A percentile compares a stretch with the other conserved stretches of the same genome.
phyloP scores from a whole-genome alignment of 2,113 vertebrate species.

The Cololabis saira region DNA sequence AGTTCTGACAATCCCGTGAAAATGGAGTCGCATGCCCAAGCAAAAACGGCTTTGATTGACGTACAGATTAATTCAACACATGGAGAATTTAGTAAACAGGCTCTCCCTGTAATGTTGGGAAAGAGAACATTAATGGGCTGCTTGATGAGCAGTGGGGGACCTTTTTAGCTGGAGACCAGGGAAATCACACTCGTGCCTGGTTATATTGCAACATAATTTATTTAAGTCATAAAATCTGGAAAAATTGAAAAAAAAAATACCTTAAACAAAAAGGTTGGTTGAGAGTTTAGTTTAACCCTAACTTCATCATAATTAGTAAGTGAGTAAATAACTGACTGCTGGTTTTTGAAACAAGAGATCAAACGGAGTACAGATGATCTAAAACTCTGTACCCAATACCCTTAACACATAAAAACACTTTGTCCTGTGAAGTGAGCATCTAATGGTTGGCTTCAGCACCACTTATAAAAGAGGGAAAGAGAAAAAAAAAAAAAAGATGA shows the following conservation, averaged over 20 bases:
- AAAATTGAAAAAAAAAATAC: too few species aligned
- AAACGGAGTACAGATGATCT: slow-evolving; percentile 31
- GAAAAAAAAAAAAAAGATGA: slow-evolving; percentile 37
- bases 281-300: background rate
- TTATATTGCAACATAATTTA: too few species aligned
- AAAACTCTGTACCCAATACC: slow-evolving; percentile 31
- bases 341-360: slow-evolving; percentile 47
- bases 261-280: background rate
- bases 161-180: slow-evolving; percentile 34
- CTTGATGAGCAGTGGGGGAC: background rate
- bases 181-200: slow-evolving; percentile 32
- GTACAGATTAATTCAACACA: slow-evolving; percentile 40
- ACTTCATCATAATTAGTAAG: slow-evolving; percentile 19
- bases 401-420: slow-evolving; percentile 16
- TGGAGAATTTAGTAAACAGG: slow-evolving; percentile 49
- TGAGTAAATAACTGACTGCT: slow-evolving; percentile 19
- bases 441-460: slow-evolving; percentile 58
- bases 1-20: slow-evolving; percentile 23
- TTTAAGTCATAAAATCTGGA: too few species aligned
- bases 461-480: slow-evolving; percentile 35
- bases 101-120: slow-evolving; percentile 43
- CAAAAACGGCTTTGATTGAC: slow-evolving; percentile 56
- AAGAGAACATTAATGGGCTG: slow-evolving; percentile 7
- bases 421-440: slow-evolving; percentile 65
- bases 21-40: slow-evolving; percentile 9